These are phyloP conservation scores for Strix aluco DNA, from an alignment of 2,113 vertebrate species.

Conservation along the genomic window DNA sequence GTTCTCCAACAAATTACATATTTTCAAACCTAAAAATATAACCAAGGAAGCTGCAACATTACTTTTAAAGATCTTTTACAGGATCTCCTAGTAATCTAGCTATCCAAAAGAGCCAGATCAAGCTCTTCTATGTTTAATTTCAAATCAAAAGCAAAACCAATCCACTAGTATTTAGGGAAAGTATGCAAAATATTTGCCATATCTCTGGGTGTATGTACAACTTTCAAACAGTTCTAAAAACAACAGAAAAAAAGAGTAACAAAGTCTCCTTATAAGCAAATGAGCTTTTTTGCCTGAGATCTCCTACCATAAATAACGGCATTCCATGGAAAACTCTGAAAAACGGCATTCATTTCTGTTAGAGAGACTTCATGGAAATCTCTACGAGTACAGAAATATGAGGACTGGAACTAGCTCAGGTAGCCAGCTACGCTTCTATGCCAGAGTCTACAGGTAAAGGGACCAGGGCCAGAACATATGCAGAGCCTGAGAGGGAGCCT, in stretches of 20 bases:
- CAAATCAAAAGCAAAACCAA: neutral
- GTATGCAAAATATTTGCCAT: neutral
- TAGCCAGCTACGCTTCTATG: neutral
- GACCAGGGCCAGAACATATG: neutral
- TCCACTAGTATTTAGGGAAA: neutral
- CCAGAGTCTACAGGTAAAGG: neutral
- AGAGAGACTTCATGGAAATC: neutral
- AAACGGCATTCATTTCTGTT: neutral
- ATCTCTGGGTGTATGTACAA: neutral
- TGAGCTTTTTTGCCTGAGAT: neutral
- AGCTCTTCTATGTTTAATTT: neutral
- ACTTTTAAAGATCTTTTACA: neutral
- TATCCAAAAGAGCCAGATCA: neutral
- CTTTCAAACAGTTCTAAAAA: neutral
- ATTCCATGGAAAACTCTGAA: neutral
- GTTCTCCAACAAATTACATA: neutral
- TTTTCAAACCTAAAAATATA: neutral
- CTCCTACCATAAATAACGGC: neutral
- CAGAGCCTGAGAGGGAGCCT: neutral
- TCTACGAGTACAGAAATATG: neutral
- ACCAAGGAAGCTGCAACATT: neutral
- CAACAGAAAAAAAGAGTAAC: neutral
- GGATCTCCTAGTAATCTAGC: neutral
- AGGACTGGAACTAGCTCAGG: neutral
- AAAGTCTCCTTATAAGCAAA: neutral